A percentile compares a stretch with the other conserved stretches of the same genome.
These are phyloP conservation scores for Pimpla rufipes DNA, from an alignment of 2,888 invertebrate genomes.

Conservation along the genomic window DNA sequence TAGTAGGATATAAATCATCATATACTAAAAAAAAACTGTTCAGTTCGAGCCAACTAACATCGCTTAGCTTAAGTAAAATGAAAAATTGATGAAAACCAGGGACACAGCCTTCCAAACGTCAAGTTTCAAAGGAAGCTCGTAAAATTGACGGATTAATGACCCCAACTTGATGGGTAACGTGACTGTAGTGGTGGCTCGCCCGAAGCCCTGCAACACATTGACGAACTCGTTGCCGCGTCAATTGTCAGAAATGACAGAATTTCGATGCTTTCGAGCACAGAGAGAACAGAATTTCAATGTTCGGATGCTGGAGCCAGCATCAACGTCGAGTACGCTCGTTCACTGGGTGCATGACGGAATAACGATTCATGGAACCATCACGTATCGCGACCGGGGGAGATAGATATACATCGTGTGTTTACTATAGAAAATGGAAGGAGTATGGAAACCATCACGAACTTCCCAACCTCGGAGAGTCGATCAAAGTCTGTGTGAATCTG, in stretches of 20 bases:
- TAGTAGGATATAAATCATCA: no score
- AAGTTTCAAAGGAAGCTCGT: not conserved
- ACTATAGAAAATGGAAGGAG: not conserved
- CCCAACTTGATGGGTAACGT: not conserved
- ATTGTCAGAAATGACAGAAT: conserved; percentile 15
- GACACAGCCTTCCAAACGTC: not conserved
- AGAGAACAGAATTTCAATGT: conserved; percentile 18
- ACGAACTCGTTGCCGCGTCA: not conserved
- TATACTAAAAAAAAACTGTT: no score
- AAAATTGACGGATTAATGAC: not conserved
- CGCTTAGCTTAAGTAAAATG: not conserved
- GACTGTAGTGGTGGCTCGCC: not conserved
- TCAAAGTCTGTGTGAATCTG: not conserved
- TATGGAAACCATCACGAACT: conserved; percentile 14
- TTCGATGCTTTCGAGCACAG: conserved; percentile 11
- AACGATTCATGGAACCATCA: conserved; percentile 23
- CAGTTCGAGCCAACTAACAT: no score
- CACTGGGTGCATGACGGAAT: not conserved
- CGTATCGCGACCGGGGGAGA: not conserved
- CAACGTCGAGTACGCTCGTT: conserved; percentile 21
- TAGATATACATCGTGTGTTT: conserved; percentile 3
- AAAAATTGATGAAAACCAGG: not conserved
- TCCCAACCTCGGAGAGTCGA: conserved; percentile 9
- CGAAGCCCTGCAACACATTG: not conserved
- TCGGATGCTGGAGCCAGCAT: conserved; percentile 16